Evolutionary conservation across 2,113 vertebrate genomes (phyloP), one percentile per base, ranked within the genome.

Genomic region (Carassius gibelio): DNA sequence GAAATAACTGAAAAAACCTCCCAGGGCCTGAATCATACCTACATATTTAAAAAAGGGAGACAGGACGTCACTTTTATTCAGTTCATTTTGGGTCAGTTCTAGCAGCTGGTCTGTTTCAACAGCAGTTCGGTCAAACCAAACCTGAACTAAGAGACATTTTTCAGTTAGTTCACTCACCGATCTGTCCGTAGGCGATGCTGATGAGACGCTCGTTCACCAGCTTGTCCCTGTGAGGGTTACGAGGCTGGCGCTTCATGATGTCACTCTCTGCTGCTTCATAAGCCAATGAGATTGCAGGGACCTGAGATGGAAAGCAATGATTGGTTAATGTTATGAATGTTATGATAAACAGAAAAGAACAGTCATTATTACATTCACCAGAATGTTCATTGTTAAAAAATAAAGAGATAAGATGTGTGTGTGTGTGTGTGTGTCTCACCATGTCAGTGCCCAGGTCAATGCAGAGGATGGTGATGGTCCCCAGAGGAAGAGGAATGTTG

Each of bases 381-480:
- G 3, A 34, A 34, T 34, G 64, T 34, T 30, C 30, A 10, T 14
- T 21, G 9, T 59, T 21, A 5, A 17, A 5, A 17, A 8, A n/a
- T 15, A 7, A 19, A 42, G 14, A n/a, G 3, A 66, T 30, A 76
- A 83, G 14, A 15, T 75, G 48, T 62, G 72, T 80, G 36, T 10
- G 15, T 75, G 48, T 62, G 72, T 80, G 36, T 10, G 15, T 10
- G 10, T 48, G 30, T 10, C 94, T 96, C 80, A 98, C 97, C 97
- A 98, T 97, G 94, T 98, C 97, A 0, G 97, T 97, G 86, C 96
- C 96, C 92, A 98, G 92, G 90, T 98, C 97, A 0, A 98, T 98
- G 91, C 97, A 98, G 87, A 98, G 96, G 92, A 98, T 98, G 62
- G 96, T 97, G 93, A 98, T 97, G 92, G 97, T 98, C 26, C 96